Evolutionary conservation across 2,888 invertebrate species (phyloP).

Genomic region (Synergus laeviventris): DNA sequence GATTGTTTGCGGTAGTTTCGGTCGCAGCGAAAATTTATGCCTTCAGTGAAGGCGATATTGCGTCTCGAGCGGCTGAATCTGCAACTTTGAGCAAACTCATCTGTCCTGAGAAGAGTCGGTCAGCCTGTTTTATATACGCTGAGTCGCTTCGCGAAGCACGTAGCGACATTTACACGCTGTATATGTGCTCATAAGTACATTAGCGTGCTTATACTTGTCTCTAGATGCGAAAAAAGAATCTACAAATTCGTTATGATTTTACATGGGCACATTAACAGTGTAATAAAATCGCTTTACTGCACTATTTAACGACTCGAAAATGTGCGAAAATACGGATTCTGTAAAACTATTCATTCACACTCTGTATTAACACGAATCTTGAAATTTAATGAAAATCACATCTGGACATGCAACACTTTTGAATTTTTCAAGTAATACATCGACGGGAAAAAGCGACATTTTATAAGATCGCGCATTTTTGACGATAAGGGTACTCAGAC

Average conservation of each 20-base stretch:
- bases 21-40: conserved; percentile 57
- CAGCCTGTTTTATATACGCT: conserved; percentile 74
- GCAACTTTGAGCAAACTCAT: conserved; percentile 69
- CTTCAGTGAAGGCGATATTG: conserved; percentile 71
- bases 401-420: neutral
- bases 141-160: conserved; percentile 72
- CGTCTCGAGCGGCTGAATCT: conserved; percentile 64
- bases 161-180: conserved; percentile 71
- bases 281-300: neutral
- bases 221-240: neutral
- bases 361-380: too few relatives aligned
- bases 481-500: conserved; percentile 68
- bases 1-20: conserved; percentile 36
- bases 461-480: conserved; percentile 58
- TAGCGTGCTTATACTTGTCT: conserved; percentile 46
- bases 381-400: too few relatives aligned
- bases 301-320: neutral
- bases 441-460: neutral
- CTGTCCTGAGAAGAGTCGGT: conserved; percentile 65
- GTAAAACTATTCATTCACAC: too few relatives aligned
- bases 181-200: conserved; percentile 61
- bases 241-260: conserved; percentile 14
- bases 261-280: neutral
- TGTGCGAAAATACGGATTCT: neutral
- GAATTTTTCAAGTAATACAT: neutral